Evolutionary conservation across 2,113 vertebrate species (phyloP).

Genomic region (Lepisosteus osseus): DNA sequence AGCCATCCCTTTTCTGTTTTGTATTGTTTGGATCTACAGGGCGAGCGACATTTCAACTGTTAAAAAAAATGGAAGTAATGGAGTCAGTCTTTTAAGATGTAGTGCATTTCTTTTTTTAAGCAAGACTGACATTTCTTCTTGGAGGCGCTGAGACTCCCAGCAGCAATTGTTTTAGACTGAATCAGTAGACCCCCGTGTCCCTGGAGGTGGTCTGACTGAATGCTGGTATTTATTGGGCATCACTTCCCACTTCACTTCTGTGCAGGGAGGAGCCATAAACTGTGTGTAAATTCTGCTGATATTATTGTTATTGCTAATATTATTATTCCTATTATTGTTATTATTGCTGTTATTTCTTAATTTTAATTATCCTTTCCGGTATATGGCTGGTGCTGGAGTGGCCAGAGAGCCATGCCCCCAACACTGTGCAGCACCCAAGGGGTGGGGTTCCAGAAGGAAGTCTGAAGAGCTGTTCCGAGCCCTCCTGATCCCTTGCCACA

Average conservation of each 20-base stretch:
- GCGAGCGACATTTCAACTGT: no score
- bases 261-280: not conserved
- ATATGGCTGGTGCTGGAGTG: not conserved
- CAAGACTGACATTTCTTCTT: no score
- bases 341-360: conserved; percentile 28
- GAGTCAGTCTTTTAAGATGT: no score
- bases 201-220: not conserved
- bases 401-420: conserved; percentile 18
- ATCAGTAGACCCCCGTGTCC: no score
- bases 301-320: conserved; percentile 5
- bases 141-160: not conserved
- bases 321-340: conserved; percentile 7
- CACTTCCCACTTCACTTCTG: not conserved
- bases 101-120: no score
- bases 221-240: not conserved
- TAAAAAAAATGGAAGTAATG: no score
- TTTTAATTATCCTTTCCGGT: conserved; percentile 26
- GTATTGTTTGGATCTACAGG: no score
- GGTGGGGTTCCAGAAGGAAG: conserved; percentile 34
- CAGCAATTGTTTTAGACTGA: not conserved
- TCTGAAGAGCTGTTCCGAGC: conserved; percentile 29
- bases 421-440: conserved; percentile 36
- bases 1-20: no score
- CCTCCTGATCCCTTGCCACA: conserved; percentile 19
- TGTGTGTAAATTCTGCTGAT: conserved; percentile 24